Evolutionary conservation across 2,113 vertebrate genomes (phyloP).

Genomic region (Taxidea taxus): DNA sequence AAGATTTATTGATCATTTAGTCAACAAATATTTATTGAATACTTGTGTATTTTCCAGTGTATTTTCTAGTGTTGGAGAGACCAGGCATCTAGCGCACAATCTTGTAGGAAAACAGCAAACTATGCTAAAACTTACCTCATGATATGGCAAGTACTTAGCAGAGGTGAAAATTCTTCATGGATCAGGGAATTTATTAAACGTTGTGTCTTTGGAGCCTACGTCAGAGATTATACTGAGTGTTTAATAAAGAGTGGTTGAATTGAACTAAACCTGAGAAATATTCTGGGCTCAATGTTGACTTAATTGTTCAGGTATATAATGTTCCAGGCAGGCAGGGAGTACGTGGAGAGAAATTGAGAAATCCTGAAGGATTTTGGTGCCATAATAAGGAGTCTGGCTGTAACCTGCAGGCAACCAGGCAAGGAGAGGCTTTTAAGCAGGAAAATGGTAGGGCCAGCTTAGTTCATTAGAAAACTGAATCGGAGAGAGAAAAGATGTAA

Average conservation of each 20-base stretch:
- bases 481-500: not conserved
- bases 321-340: not conserved
- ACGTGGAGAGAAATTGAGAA: not conserved
- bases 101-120: slow-evolving; percentile 12
- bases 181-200: not conserved
- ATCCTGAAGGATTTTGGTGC: not conserved
- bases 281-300: not conserved
- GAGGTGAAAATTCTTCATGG: not conserved
- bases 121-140: not conserved
- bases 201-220: not conserved
- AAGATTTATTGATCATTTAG: slow-evolving; percentile 9
- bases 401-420: not conserved
- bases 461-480: not conserved
- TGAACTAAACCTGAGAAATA: not conserved
- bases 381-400: not conserved
- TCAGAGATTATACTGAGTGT: not conserved
- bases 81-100: not conserved
- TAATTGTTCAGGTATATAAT: not conserved
- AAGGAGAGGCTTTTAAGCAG: not conserved
- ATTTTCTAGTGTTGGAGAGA: not conserved
- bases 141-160: not conserved
- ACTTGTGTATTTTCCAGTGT: not conserved
- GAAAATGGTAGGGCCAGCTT: not conserved
- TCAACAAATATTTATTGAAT: not conserved
- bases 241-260: not conserved